Evolutionary conservation across 2,888 invertebrate genomes (phyloP).

Genomic region (Sphecodes monilicornis): DNA sequence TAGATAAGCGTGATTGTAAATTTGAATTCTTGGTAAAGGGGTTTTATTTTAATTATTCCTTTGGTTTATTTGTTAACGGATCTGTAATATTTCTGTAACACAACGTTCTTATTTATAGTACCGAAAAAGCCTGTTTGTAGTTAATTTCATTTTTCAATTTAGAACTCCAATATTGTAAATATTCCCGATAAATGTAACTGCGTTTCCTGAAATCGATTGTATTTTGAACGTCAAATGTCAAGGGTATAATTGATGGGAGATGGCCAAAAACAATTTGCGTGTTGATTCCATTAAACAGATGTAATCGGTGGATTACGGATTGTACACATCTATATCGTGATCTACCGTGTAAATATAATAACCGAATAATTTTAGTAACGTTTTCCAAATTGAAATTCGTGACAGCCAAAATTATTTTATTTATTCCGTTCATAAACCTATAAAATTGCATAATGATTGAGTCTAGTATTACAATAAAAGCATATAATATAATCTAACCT

Average conservation of each 20-base stretch:
- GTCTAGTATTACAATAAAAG: not conserved
- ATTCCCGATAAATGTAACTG: not conserved
- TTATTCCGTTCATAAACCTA: not conserved
- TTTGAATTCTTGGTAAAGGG: too few relatives aligned
- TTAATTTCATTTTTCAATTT: not conserved
- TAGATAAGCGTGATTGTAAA: too few relatives aligned
- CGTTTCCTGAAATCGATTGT: not conserved
- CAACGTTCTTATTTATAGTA: not conserved
- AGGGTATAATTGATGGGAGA: not conserved
- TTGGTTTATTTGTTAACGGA: not conserved
- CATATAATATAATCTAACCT: too few relatives aligned
- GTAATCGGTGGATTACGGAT: not conserved
- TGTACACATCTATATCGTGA: not conserved
- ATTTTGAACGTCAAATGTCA: conserved; percentile 4
- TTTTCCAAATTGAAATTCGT: not conserved
- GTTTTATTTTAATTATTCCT: not conserved
- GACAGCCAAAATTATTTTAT: not conserved
- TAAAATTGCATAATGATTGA: not conserved
- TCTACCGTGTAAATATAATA: not conserved
- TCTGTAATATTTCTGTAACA: not conserved
- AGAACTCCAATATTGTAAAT: not conserved
- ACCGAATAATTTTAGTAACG: not conserved
- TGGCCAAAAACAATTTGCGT: not conserved
- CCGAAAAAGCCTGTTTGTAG: not conserved
- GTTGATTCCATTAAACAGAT: not conserved